Base-by-base conservation (phyloP, 2,888 invertebrate species). In the Orthonevra nobilis region DNA sequence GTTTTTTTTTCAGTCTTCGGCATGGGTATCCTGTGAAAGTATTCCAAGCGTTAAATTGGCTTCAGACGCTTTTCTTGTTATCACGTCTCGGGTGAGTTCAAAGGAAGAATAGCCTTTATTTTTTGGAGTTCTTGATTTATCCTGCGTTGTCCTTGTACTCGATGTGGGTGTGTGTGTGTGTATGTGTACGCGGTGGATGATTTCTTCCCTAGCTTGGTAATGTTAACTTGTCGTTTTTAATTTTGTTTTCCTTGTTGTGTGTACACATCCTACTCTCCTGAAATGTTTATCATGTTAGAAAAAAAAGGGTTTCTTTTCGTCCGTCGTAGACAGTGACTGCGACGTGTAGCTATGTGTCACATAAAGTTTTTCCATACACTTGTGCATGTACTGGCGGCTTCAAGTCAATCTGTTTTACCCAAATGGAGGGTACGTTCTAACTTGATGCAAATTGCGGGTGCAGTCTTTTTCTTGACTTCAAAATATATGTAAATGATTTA, bases 41-140 rank as follows among this genome's bases (percentile, higher is more conserved):
- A 70, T 77, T 77, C 58, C 64, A 46, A 72, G 72, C 77, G 64
- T 77, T 77, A 72, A 77, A 77, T 66, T 77, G 77, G 77, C 64
- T 64, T 77, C 70, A 77, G 72, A 72, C 64, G 70, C 77, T 77
- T 75, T 63, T 75, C 77, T 70, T 77, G 77, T 77, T 77, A 72
- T 77, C 77, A 40, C 66, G 77, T 77, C 77, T 72, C 58, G 64
- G 52, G 46, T 77, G 64, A 72, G 46, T 72, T 77, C 72, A 46
- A 58, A 52, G 58, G 46, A 38, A 70, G 63, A 46, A 44, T 50
- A 60, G 60, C 77, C 72, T 64, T 72, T 69, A 54, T 40, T 77
- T 28, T 77, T 44, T 50, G 12, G 23, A 23, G 36, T 23, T 73
- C 9, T 20, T 52, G 26, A 26, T 48, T 50, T 19, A 30, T 44